Evolutionary conservation across 2,888 invertebrate genomes (phyloP).

Genomic region (Sesia apiformis): DNA sequence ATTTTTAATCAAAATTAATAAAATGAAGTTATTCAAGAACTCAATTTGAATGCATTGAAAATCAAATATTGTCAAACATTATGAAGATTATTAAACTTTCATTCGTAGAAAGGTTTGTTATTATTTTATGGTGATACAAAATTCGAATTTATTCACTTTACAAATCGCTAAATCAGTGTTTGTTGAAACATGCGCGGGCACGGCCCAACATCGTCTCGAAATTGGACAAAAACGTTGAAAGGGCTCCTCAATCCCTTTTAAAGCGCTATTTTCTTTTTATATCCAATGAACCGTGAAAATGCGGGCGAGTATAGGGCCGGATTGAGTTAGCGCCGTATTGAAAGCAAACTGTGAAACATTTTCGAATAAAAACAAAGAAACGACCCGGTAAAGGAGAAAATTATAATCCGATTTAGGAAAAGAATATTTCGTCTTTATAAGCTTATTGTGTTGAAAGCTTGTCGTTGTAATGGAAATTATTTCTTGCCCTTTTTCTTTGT

Average conservation of each 20-base stretch:
- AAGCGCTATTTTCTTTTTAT: conserved; percentile 55
- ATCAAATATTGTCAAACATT: no score
- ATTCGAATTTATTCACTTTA: conserved; percentile 24
- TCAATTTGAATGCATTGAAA: no score
- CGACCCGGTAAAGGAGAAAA: conserved; percentile 9
- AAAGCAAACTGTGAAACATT: conserved; percentile 28
- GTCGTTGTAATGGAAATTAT: conserved; percentile 4
- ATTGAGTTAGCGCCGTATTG: conserved; percentile 34
- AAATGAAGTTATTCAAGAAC: no score
- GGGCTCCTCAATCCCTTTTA: conserved; percentile 45
- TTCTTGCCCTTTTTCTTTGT: conserved; percentile 1
- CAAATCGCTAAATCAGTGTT: conserved; percentile 38
- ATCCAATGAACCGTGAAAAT: conserved; percentile 54
- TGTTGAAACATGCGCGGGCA: conserved; percentile 40
- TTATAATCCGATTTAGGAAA: conserved; percentile 15
- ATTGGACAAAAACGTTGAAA: conserved; percentile 45
- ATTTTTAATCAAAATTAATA: no score
- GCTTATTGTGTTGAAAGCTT: conserved; percentile 10
- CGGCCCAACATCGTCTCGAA: conserved; percentile 29
- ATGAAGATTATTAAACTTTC: no score
- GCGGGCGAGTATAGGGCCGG: conserved; percentile 31
- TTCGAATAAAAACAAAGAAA: conserved; percentile 23
- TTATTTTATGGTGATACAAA: not conserved
- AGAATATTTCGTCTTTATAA: conserved; percentile 10
- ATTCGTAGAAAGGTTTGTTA: no score